A percentile compares a stretch with the other conserved stretches of the same genome.
Conservation (phyloP, 92 coral and sea anemone genomes). For the Porites lobata region DNA sequence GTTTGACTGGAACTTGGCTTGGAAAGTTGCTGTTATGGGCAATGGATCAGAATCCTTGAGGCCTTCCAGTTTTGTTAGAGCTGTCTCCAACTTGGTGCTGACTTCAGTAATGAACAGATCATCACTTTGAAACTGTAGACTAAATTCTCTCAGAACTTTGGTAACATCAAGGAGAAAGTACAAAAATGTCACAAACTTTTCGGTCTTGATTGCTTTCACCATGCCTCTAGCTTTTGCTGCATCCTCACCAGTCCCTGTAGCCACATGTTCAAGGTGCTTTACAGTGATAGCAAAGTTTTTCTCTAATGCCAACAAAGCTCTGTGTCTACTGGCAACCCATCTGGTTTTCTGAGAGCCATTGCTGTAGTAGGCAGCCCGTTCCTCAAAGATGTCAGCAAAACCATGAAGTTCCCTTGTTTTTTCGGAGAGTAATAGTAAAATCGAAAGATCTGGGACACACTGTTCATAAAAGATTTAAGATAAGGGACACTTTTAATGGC, state of each 20-base stretch:
- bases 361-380: constrained; percentile 25
- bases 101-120: constrained; percentile 50
- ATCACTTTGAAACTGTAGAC: constrained; percentile 39
- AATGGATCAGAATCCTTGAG: constrained; percentile 32
- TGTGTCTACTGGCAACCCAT: constrained; percentile 51
- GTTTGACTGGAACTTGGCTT: constrained; percentile 35
- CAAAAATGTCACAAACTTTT: constrained; percentile 42
- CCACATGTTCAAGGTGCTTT: constrained; percentile 54
- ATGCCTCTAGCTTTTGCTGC: constrained; percentile 31
- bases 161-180: constrained; percentile 37
- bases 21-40: constrained; percentile 26
- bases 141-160: constrained; percentile 40
- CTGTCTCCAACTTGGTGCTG: constrained; percentile 50
- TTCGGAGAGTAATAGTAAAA: constrained; percentile 52
- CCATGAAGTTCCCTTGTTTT: constrained; percentile 24
- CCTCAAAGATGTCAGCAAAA: constrained; percentile 28
- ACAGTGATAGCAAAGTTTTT: no score
- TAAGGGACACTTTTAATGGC: constrained; percentile 29
- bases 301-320: constrained; percentile 44
- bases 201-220: constrained; percentile 37
- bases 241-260: constrained; percentile 46
- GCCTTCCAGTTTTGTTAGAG: constrained; percentile 40
- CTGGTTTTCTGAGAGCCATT: constrained; percentile 30
- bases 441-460: constrained; percentile 22
- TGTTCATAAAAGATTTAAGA: constrained; percentile 24